These are phyloP conservation scores for Bradypodion pumilum DNA, from an alignment of 2,797 vertebrate genomes.

Conservation along the genomic window DNA sequence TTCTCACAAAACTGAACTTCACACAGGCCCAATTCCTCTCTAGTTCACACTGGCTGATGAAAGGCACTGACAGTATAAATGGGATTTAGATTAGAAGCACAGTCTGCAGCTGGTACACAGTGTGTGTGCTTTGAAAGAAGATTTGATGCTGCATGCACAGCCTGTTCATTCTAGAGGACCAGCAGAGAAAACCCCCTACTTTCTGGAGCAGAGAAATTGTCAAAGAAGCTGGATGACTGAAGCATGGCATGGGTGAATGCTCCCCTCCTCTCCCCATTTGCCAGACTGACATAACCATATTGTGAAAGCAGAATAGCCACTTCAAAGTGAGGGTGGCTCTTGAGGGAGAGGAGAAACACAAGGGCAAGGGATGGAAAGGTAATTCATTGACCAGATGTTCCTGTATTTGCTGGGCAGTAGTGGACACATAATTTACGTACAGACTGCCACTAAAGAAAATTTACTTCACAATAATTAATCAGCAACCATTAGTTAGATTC, in stretches of 20 bases:
- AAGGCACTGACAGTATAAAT: conserved; percentile 7
- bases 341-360: background rate
- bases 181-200: background rate
- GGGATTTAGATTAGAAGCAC: conserved; percentile 11
- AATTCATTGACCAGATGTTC: background rate
- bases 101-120: conserved; percentile 1
- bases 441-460: background rate
- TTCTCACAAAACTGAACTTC: conserved; percentile 2
- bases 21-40: background rate
- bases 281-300: background rate
- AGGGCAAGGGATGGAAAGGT: background rate
- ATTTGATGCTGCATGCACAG: background rate
- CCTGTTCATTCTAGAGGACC: background rate
- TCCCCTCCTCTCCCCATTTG: background rate
- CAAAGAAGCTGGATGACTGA: background rate
- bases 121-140: conserved; percentile 9
- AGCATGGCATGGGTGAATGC: background rate
- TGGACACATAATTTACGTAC: background rate
- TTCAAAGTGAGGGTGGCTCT: background rate
- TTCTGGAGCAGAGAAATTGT: background rate
- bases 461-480: background rate
- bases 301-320: background rate
- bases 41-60: background rate
- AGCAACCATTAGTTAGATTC: background rate
- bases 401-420: background rate